phyloP scores from a whole-genome alignment of 2,888 invertebrate species.

The Zygaena filipendulae region DNA sequence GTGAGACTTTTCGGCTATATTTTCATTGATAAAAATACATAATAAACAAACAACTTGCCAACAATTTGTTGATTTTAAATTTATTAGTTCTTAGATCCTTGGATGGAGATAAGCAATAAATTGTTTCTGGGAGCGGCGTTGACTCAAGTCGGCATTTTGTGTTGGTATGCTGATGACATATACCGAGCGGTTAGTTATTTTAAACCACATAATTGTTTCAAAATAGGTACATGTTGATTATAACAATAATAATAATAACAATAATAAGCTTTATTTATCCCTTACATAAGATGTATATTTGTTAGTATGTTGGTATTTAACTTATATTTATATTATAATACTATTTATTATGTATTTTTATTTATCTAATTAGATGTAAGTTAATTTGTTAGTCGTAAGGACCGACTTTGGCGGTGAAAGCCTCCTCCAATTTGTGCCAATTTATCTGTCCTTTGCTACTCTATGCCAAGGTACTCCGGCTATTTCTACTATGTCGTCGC shows the following conservation, averaged over 20 bases:
- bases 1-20: neutral
- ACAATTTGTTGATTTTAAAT: conserved; percentile 1
- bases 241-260: too few relatives aligned
- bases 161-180: conserved; percentile 53
- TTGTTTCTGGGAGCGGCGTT: conserved; percentile 42
- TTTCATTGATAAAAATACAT: neutral
- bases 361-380: too few relatives aligned
- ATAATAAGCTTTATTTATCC: neutral
- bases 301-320: too few relatives aligned
- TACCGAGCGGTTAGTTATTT: conserved; percentile 33
- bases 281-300: neutral
- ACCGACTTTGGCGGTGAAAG: too few relatives aligned
- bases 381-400: too few relatives aligned
- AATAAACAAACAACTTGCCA: neutral
- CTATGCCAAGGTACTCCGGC: too few relatives aligned
- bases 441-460: too few relatives aligned
- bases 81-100: conserved; percentile 39
- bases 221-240: neutral
- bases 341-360: neutral
- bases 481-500: too few relatives aligned
- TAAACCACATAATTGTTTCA: too few relatives aligned
- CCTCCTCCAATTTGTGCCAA: too few relatives aligned
- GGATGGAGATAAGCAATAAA: conserved; percentile 48
- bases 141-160: conserved; percentile 47
- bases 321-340: neutral